Percentiles rank a stretch among this genome's conserved stretches.
Conservation (phyloP, 2,888 invertebrate species). For the Polymixis flavicincta region DNA sequence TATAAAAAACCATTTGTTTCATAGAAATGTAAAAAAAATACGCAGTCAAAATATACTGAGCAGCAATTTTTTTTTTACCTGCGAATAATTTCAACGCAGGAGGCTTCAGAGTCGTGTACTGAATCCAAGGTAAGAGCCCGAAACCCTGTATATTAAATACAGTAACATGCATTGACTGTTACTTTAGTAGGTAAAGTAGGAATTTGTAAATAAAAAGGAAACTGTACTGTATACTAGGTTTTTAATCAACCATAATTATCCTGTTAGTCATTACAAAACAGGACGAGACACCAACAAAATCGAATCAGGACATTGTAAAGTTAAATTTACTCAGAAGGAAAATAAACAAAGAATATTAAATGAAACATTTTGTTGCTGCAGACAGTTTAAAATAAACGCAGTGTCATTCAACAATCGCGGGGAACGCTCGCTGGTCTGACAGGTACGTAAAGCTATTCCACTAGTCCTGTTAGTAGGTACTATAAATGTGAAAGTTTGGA, state of each 20-base stretch:
- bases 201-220: slow-evolving; percentile 7
- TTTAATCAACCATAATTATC: slow-evolving; percentile 15
- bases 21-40: too few relatives aligned
- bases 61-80: too few relatives aligned
- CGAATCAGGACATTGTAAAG: not conserved
- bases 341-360: slow-evolving; percentile 32
- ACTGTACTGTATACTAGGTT: not conserved
- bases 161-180: not conserved
- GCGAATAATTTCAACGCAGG: too few relatives aligned
- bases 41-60: too few relatives aligned
- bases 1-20: too few relatives aligned
- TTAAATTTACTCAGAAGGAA: slow-evolving; percentile 29
- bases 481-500: too few relatives aligned
- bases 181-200: not conserved
- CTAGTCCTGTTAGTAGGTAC: slow-evolving; percentile 15
- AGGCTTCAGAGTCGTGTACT: too few relatives aligned
- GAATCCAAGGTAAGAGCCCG: too few relatives aligned
- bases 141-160: too few relatives aligned
- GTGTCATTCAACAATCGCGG: slow-evolving; percentile 65
- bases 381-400: slow-evolving; percentile 34
- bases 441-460: slow-evolving; percentile 55
- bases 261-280: slow-evolving; percentile 18
- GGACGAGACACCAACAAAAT: not conserved
- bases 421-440: slow-evolving; percentile 19
- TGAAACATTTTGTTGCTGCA: slow-evolving; percentile 14